Base-by-base conservation (phyloP, 2,888 invertebrate species). In the Andrena hattorfiana region DNA sequence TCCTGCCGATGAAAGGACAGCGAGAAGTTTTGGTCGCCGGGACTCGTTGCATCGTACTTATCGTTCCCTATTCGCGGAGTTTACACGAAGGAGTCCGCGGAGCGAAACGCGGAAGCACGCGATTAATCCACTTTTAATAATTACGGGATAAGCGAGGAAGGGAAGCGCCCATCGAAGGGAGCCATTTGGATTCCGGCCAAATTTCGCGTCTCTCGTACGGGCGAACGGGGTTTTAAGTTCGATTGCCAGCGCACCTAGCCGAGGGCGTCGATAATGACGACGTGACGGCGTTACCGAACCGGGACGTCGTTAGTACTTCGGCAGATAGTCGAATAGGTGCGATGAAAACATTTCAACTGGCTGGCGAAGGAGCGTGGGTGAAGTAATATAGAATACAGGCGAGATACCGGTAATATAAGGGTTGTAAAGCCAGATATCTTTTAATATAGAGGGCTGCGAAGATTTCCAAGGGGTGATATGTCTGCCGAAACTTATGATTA, bases 121-220 rank as follows among this genome's bases (percentile, higher is more conserved):
- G n/a, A 71, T 81, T 76, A 81, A 76, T 82, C 49, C 71, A 71
- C 66, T 75, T 56, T 75, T 82, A 72, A 82, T 83, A 82, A 83
- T 82, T 82, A 82, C 35, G 42, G 5, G 23, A 35, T 13, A 72
- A 10, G 20, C 2, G 20, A 2, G 51, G 16, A 64, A 64, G 66
- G 62, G 35, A 42, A 48, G 2, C 30, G 64, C 20, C 59, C 70
- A 26, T 42, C 54, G 56, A 32, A 26, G 48, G 16, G 1, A 13
- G 64, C 23, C 67, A 54, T 77, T 82, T 83, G 83, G 82, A 82
- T 16, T 0, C 10, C n/a, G 6, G 68, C 83, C 82, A 83, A 76
- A 76, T 68, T 49, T 20, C 60, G 10, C 62, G 54, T 63, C 30
- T 26, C 32, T 2, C 32, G 56, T 23, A 23, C 56, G 49, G 42